phyloP scores from a whole-genome alignment of 2,888 invertebrate species.

The Himalopsyche japonica region DNA sequence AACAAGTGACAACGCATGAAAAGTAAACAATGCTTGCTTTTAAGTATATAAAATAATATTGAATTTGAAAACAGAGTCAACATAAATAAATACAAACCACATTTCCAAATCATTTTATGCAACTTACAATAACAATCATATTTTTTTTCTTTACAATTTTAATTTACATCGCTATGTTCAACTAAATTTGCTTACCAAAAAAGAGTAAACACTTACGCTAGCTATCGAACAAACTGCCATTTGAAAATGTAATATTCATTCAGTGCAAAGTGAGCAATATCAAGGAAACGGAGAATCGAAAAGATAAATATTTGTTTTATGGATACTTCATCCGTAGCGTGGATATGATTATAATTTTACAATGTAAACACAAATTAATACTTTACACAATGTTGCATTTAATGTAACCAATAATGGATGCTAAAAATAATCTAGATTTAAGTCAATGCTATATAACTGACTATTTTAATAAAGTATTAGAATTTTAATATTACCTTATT shows the following conservation, averaged over 20 bases:
- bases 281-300: neutral
- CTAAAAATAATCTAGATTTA: no score
- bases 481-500: no score
- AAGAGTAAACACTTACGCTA: constrained; percentile 12
- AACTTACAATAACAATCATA: neutral
- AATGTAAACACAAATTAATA: neutral
- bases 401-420: no score
- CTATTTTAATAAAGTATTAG: no score
- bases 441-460: no score
- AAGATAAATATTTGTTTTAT: neutral
- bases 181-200: neutral
- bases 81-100: no score
- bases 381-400: neutral
- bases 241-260: constrained; percentile 24
- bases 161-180: neutral
- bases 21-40: no score
- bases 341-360: neutral
- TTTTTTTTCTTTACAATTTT: neutral
- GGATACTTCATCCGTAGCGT: neutral
- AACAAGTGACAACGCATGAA: no score
- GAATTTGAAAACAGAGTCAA: no score
- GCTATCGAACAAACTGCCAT: constrained; percentile 21
- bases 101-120: no score
- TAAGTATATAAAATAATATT: no score
- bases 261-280: neutral